Evolutionary conservation across 1,140 invertebrate species (phyloP), one percentile per base, ranked within the genome.

Genomic region (Rhizoglyphus robini): DNA sequence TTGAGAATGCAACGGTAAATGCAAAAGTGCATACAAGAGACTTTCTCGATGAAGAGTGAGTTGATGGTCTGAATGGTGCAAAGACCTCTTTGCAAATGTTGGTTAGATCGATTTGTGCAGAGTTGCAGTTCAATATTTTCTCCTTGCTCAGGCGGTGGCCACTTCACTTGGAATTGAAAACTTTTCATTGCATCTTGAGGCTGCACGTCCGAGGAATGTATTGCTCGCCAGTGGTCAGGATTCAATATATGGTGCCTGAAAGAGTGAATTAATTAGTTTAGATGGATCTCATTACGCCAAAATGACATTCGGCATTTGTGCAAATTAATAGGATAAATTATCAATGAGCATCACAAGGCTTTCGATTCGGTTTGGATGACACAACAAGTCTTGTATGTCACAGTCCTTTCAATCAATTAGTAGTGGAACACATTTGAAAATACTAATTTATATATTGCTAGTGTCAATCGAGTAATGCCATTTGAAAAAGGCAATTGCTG

Each of bases 1-100:
- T 72, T 73, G 3, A 73, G 72, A 63, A 66, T 59, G 61, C 73
- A 73, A 1, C 70, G 59, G 48, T 73, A 73, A 41, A 67, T 68
- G 29, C 73, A 72, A 11, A 66, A 48, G 51, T 74, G 72, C 27
- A 61, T 54, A 4, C 54, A 49, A 11, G 47, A 32, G 0, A 63
- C 41, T 38, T 68, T 46, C 49, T 68, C 47, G 8, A 73, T 69
- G 31, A 68, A 58, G 4, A 73, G 59, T 20, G 68, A 63, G 5
- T 70, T 71, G 67, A 15, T 72, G 5, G 72, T 68, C 8, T 73
- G 72, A 29, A 67, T 73, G 34, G 70, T 71, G 29, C 67, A 65
- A n/a, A n/a, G 11, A 67, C 61, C 30, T 71, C 70, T 71, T 31
- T n/a, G n/a, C n/a, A n/a, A n/a, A n/a, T n/a, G n/a, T 20, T 46